Evolutionary conservation across 1,140 invertebrate genomes (phyloP).

Genomic region (Carposina sasakii): DNA sequence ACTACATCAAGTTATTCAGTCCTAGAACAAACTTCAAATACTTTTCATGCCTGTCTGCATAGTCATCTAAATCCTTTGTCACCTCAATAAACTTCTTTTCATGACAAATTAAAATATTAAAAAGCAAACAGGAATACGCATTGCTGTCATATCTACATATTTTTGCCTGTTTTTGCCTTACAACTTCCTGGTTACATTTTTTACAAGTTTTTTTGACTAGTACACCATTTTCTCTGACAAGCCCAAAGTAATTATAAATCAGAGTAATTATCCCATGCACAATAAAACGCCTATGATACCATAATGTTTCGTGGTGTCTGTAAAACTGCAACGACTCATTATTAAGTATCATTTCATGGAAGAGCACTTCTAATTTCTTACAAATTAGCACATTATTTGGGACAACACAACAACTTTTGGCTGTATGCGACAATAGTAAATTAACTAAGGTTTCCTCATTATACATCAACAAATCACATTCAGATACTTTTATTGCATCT

Average conservation of each 20-base stretch:
- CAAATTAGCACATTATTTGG: conserved; percentile 37
- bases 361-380: conserved; percentile 49
- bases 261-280: conserved; percentile 46
- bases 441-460: conserved; percentile 49
- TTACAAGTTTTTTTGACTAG: conserved; percentile 44
- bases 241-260: conserved; percentile 55
- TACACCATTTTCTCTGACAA: conserved; percentile 40
- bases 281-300: conserved; percentile 62
- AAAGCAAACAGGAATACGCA: conserved; percentile 55
- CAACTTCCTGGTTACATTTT: conserved; percentile 41
- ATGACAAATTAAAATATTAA: conserved; percentile 50
- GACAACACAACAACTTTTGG: conserved; percentile 44
- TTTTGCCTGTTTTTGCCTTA: conserved; percentile 53
- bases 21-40: conserved; percentile 63
- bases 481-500: conserved; percentile 38
- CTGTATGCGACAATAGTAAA: conserved; percentile 37
- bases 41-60: conserved; percentile 61
- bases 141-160: conserved; percentile 58
- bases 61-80: conserved; percentile 45
- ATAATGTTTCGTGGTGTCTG: conserved; percentile 56
- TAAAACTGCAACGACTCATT: conserved; percentile 56
- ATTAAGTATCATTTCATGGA: conserved; percentile 47
- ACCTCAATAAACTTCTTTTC: conserved; percentile 58
- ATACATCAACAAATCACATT: conserved; percentile 43
- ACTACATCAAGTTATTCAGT: conserved; percentile 46